phyloP scores from a whole-genome alignment of 1,140 invertebrate genomes.

The Phenacoccus solenopsis region DNA sequence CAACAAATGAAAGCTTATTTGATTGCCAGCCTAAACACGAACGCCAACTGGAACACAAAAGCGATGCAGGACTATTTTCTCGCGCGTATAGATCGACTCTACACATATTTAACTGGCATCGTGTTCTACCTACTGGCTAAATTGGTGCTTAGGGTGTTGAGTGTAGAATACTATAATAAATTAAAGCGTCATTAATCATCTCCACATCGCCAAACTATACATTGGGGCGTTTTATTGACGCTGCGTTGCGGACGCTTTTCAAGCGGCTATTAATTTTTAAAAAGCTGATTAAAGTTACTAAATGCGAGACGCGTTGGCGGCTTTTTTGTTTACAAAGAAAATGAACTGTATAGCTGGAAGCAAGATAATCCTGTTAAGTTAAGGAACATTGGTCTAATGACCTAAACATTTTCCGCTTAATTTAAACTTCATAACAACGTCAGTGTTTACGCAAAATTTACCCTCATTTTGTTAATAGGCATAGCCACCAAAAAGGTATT shows the following conservation, averaged over 20 bases:
- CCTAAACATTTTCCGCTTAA: background rate
- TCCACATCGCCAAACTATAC: background rate
- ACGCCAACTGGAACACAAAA: too few relatives aligned
- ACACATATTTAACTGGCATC: too few relatives aligned
- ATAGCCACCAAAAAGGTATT: background rate
- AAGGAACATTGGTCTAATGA: background rate
- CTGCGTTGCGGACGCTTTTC: too few relatives aligned
- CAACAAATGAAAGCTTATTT: too few relatives aligned
- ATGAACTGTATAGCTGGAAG: background rate
- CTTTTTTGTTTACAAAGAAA: constrained; percentile 3
- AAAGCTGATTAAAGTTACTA: background rate
- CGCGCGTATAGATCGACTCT: too few relatives aligned
- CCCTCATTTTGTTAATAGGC: constrained; percentile 1
- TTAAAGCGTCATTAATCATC: background rate
- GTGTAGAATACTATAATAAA: too few relatives aligned
- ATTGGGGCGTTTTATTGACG: background rate
- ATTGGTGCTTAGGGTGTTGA: too few relatives aligned
- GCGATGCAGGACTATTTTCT: too few relatives aligned
- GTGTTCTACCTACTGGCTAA: too few relatives aligned
- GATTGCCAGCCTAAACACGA: too few relatives aligned
- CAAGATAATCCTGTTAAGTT: background rate
- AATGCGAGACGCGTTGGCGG: background rate
- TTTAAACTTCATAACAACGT: constrained; percentile 2
- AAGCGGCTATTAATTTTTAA: too few relatives aligned
- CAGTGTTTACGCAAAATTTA: background rate